Evolutionary conservation across 2,797 vertebrate genomes (phyloP), one percentile per base, ranked within the genome.

Genomic region (Gastrophryne carolinensis): DNA sequence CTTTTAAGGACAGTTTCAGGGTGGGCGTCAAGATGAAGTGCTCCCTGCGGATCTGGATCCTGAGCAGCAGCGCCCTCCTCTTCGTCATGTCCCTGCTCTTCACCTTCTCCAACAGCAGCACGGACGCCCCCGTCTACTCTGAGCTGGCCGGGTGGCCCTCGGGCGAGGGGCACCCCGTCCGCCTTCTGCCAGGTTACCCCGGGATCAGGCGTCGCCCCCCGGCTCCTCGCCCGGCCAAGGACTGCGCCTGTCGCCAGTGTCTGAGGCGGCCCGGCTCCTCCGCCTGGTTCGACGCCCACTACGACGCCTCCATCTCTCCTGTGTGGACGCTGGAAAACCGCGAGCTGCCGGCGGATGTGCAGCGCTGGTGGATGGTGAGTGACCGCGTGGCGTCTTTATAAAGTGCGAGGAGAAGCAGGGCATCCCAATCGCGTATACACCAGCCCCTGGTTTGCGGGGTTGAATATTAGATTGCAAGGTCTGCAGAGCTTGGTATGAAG

Each of bases 291-390:
- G 94, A 98, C 8, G 91, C 93, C 79, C 98, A 93, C 88, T 98
- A 93, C 0, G 92, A 98, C 0, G 81, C 90, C 0, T 85, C 91
- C 44, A 87, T 98, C 79, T 96, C 94, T 1, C 97, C 97, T 0
- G 93, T 99, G 34, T 99, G 97, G 97, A 97, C 94, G 58, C 89
- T 89, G 80, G 95, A 96, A 79, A 99, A 99, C 86, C 90, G 95
- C 87, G 91, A 96, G 80, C 89, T 99, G 72, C 90, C 94, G 1
- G 89, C 89, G 0, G 96, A 98, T 0, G 97, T 99, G 77, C 97
- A 98, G 92, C 92, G 94, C 87, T 99, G 97, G 97, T 99, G 97
- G 97, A 96, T 98, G 97, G 97, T 99, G 91, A 98, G 95, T 87
- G 11, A 29, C n/a, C n/a, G n/a, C n/a, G n/a, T n/a, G n/a, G n/a